Evolutionary conservation across 2,888 invertebrate species (phyloP).

Genomic region (Apoda limacodes): DNA sequence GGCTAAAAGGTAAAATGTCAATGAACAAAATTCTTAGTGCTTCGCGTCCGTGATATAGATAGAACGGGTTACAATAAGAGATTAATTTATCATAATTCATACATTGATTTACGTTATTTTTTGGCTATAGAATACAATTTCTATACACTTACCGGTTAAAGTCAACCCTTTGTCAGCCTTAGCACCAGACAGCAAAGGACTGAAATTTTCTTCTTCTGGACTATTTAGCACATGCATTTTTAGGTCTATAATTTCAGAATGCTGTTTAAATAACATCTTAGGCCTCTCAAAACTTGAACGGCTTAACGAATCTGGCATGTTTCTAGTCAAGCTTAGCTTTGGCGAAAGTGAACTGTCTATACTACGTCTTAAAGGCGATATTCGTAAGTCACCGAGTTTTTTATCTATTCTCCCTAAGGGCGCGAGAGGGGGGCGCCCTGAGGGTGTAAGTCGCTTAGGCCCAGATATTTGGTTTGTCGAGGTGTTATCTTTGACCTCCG

Average conservation of each 20-base stretch:
- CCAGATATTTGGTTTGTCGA: slow-evolving; percentile 23
- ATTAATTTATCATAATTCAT: too few relatives aligned
- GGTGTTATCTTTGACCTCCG: slow-evolving; percentile 41
- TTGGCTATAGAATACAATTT: too few relatives aligned
- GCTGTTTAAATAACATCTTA: slow-evolving; percentile 53
- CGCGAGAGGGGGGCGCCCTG: slow-evolving; percentile 49
- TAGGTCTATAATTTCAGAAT: slow-evolving; percentile 58
- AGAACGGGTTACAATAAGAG: too few relatives aligned
- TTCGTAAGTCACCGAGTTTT: slow-evolving; percentile 45
- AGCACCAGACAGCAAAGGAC: slow-evolving; percentile 34
- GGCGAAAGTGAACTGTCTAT: slow-evolving; percentile 38
- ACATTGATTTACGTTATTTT: too few relatives aligned
- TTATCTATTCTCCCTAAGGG: slow-evolving; percentile 47
- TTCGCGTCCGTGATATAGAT: too few relatives aligned
- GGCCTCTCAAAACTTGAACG: slow-evolving; percentile 45
- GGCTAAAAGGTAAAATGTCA: too few relatives aligned
- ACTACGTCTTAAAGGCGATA: slow-evolving; percentile 51
- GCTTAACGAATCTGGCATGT: slow-evolving; percentile 39
- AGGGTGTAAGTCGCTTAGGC: slow-evolving; percentile 37
- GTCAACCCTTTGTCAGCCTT: slow-evolving; percentile 57
- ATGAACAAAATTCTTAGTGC: too few relatives aligned
- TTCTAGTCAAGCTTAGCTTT: slow-evolving; percentile 41
- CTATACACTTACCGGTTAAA: slow-evolving; percentile 57
- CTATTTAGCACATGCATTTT: slow-evolving; percentile 54
- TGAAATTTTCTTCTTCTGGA: slow-evolving; percentile 48